Percentiles rank a stretch among this genome's conserved stretches.
Evolutionary conservation across 35 echinoderm and acorn worm genomes (phyloP).

Genomic region (Strongylocentrotus purpuratus): DNA sequence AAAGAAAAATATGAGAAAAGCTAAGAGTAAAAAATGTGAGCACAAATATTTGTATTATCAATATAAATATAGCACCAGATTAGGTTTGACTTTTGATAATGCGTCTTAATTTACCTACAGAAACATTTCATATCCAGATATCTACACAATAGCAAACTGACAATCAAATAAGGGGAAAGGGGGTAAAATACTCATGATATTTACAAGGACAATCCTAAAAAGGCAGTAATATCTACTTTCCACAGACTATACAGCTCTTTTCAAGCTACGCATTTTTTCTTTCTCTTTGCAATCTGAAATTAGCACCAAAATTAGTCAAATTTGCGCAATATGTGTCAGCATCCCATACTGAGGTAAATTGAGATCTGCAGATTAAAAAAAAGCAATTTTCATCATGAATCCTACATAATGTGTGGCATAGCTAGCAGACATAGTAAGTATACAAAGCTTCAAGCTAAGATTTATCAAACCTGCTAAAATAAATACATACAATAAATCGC

Average conservation of each 20-base stretch:
- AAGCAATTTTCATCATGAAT: background rate
- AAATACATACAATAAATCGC: background rate
- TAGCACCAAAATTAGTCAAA: background rate
- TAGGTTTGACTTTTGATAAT: background rate
- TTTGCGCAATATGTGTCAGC: background rate
- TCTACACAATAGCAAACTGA: background rate
- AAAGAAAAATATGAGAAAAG: background rate
- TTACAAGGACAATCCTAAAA: background rate
- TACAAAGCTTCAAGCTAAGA: background rate
- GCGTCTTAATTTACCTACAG: background rate
- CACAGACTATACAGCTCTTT: background rate
- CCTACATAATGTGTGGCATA: background rate
- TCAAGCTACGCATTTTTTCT: background rate
- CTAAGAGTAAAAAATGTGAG: background rate
- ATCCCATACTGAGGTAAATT: background rate
- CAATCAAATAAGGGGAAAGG: background rate
- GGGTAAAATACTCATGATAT: background rate
- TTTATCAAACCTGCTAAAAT: background rate
- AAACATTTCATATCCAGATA: background rate
- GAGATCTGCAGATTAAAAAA: background rate
- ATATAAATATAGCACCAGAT: conserved; percentile 13
- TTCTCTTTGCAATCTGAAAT: background rate
- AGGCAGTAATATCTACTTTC: background rate
- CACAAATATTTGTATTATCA: background rate
- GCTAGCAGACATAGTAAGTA: background rate